A percentile compares a stretch with the other conserved stretches of the same genome.
Conservation (phyloP, 2,888 invertebrate genomes). For the Phaonia tiefii region DNA sequence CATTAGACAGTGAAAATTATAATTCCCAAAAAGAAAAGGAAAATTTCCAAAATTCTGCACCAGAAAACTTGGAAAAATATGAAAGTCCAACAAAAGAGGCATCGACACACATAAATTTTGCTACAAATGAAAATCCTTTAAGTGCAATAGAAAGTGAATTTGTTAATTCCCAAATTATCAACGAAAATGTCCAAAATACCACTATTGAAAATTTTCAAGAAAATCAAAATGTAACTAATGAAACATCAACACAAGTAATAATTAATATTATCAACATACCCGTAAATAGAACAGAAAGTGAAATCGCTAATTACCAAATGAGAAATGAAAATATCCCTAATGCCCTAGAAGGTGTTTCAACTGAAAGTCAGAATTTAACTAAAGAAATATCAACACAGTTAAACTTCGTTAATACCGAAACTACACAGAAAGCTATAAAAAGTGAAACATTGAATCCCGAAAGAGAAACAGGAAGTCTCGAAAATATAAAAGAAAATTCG, state of each 20-base stretch:
- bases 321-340: constrained; percentile 20
- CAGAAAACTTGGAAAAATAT: too few species aligned
- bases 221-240: background rate
- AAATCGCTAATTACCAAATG: background rate
- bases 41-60: too few species aligned
- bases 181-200: constrained; percentile 12
- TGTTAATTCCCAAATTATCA: background rate
- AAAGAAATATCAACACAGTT: background rate
- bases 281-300: background rate
- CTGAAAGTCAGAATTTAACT: background rate
- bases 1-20: too few species aligned
- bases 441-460: too few species aligned
- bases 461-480: background rate
- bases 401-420: background rate
- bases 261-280: too few species aligned
- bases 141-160: background rate
- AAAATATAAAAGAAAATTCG: background rate
- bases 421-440: background rate
- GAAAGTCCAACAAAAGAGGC: too few species aligned
- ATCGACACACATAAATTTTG: too few species aligned
- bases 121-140: too few species aligned
- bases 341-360: too few species aligned
- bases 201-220: too few species aligned
- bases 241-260: too few species aligned
- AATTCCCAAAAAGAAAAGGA: too few species aligned